A percentile compares a stretch with the other conserved stretches of the same genome.
These are phyloP conservation scores for Cyclargus thomasi DNA, from an alignment of 1,140 invertebrate genomes.

Conservation along the genomic window DNA sequence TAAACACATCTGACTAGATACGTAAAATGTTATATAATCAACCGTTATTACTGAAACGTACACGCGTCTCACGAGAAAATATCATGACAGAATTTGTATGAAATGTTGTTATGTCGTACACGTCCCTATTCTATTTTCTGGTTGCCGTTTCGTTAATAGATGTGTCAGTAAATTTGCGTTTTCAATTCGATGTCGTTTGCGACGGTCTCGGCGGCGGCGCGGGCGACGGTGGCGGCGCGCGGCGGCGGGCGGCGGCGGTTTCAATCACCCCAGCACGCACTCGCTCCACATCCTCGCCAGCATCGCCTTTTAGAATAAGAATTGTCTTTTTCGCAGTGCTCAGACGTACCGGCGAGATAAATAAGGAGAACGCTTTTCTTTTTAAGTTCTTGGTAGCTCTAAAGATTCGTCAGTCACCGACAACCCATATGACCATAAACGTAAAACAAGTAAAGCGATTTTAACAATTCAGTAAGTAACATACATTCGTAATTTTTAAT, in stretches of 20 bases:
- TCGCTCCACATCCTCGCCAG: conserved; percentile 68
- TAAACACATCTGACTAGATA: no score
- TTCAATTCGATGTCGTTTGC: conserved; percentile 62
- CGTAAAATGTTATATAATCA: neutral
- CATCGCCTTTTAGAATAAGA: conserved; percentile 71
- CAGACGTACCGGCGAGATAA: conserved; percentile 36
- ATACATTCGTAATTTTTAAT: no score
- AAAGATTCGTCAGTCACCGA: no score
- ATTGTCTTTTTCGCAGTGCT: conserved; percentile 70
- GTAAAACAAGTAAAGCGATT: no score
- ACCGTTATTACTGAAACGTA: neutral
- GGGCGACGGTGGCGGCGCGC: no score
- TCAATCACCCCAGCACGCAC: conserved; percentile 73
- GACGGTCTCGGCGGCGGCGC: conserved; percentile 27
- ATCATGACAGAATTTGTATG: conserved; percentile 17
- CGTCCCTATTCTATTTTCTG: conserved; percentile 54
- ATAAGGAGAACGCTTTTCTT: conserved; percentile 42
- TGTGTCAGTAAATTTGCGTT: conserved; percentile 71
- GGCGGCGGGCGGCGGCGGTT: conserved; percentile 41
- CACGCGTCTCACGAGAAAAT: neutral
- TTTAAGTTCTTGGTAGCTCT: neutral
- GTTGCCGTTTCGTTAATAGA: conserved; percentile 67
- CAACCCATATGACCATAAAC: no score
- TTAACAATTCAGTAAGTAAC: no score
- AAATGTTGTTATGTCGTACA: conserved; percentile 33